Percentiles rank a stretch among this genome's conserved stretches.
Evolutionary conservation across 2,797 vertebrate species (phyloP).

Genomic region (Amblyopsis hoosieri): DNA sequence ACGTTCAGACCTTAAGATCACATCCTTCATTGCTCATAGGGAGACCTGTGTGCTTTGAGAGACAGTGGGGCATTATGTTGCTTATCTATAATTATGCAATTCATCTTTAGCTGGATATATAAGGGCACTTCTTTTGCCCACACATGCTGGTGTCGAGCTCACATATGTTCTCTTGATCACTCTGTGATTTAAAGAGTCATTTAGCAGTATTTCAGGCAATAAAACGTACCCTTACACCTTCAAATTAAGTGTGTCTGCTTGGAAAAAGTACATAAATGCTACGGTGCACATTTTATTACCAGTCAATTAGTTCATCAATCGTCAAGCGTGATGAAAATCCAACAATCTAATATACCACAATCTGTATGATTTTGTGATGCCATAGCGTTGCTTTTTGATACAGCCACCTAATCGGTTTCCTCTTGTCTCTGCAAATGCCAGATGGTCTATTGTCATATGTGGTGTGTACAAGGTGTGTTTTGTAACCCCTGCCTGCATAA

Average conservation of each 20-base stretch:
- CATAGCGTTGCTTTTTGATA: not conserved
- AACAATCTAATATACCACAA: not conserved
- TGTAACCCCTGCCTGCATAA: slow-evolving; percentile 18
- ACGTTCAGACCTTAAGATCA: slow-evolving; percentile 13
- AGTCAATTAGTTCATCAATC: slow-evolving; percentile 22
- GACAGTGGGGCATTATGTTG: no score
- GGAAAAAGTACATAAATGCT: slow-evolving; percentile 42
- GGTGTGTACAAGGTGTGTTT: slow-evolving; percentile 34
- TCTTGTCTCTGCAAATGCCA: slow-evolving; percentile 25
- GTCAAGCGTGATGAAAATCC: slow-evolving; percentile 5
- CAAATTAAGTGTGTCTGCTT: slow-evolving; percentile 22
- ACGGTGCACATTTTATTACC: slow-evolving; percentile 26
- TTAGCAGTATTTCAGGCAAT: slow-evolving; percentile 18
- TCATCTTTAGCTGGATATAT: not conserved
- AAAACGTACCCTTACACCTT: slow-evolving; percentile 27
- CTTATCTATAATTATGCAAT: not conserved
- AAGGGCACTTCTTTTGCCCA: not conserved
- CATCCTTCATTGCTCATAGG: not conserved
- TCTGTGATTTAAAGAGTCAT: slow-evolving; percentile 31
- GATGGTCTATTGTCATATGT: slow-evolving; percentile 37
- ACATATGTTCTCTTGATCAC: slow-evolving; percentile 28
- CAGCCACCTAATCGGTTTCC: not conserved
- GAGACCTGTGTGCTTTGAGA: not conserved
- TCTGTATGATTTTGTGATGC: not conserved
- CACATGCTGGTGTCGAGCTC: not conserved